These are phyloP conservation scores for Micrastur ruficollis DNA, from an alignment of 2,797 vertebrate species.

Conservation along the genomic window DNA sequence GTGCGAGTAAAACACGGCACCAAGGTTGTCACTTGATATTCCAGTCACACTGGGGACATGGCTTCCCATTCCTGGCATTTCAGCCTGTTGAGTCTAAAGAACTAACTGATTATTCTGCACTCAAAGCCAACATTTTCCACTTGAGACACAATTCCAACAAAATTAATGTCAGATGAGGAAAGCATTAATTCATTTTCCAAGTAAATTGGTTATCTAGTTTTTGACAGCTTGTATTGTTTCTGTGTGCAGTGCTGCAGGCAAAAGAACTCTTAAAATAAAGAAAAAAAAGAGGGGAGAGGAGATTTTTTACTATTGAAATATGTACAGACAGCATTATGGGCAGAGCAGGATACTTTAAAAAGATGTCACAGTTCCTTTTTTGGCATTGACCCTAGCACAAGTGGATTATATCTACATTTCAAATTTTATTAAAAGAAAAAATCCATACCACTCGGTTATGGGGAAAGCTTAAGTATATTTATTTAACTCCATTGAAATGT, in stretches of 20 bases:
- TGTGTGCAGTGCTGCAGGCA: conserved; percentile 7
- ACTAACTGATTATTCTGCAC: conserved; percentile 53
- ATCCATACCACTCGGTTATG: not conserved
- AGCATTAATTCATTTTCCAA: conserved; percentile 62
- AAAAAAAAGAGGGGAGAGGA: not conserved
- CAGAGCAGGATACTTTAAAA: conserved; percentile 34
- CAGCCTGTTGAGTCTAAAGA: conserved; percentile 59
- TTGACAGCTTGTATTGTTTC: conserved; percentile 57
- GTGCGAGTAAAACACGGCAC: not conserved
- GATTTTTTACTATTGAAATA: conserved; percentile 6
- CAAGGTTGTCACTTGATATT: conserved; percentile 57
- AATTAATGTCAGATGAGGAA: conserved; percentile 60
- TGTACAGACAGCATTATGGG: not conserved
- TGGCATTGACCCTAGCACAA: conserved; percentile 32
- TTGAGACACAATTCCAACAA: conserved; percentile 68
- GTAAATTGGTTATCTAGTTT: conserved; percentile 66
- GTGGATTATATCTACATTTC: conserved; percentile 21
- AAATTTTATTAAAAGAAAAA: conserved; percentile 52
- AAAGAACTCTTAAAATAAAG: not conserved
- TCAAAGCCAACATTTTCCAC: conserved; percentile 62
- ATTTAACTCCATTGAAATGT: conserved; percentile 33
- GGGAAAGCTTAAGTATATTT: conserved; percentile 41
- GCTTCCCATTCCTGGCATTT: conserved; percentile 60
- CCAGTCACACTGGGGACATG: conserved; percentile 43
- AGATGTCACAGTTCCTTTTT: not conserved